Base-by-base conservation (phyloP, 92 coral and sea anemone genomes). In the Diadumene lineata region DNA sequence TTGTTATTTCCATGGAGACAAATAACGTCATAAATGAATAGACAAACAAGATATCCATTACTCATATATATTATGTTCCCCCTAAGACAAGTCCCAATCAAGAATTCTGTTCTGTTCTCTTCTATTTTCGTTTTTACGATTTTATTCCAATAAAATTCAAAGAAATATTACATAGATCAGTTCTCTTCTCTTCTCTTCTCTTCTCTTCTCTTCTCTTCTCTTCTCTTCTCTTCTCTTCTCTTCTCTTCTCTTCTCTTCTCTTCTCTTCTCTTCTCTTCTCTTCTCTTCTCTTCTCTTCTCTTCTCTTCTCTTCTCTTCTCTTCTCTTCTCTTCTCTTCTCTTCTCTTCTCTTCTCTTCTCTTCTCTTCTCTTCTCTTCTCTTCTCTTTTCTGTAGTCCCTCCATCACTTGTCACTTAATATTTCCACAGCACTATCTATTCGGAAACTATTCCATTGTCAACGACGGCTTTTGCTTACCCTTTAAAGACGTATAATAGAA, bases 391-490 rank as follows among this genome's bases (percentile, higher is more conserved):
- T 38, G 6, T 13, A 4, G 48, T 38, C 13, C 13, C 48, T 13
- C 13, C 48, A 4, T 38, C 48, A 4, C 13, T 38, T 38, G n/a
- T n/a, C n/a, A n/a, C n/a, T n/a, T n/a, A n/a, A n/a, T n/a, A n/a
- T n/a, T n/a, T n/a, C n/a, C n/a, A n/a, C n/a, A n/a, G n/a, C n/a
- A 38, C 6, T 38, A 38, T 13, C 18, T 1, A 62, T 28, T 62
- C 68, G 68, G 68, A 62, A 62, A 58, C 43, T 60, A 60, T 29
- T 62, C 31, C 68, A 22, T 58, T 62, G 43, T 62, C 68, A 62
- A 1, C 34, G 23, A 28, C 31, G 21, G 31, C 4, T n/a, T 58
- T 10, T 22, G n/a, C 7, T 10, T 13, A 53, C 19, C 29, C 29
- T 58, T 6, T 10, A 22, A 58, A 32, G 31, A 62, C 43, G 22